phyloP scores from a whole-genome alignment of 2,797 vertebrate genomes.

The Falco rusticolus region DNA sequence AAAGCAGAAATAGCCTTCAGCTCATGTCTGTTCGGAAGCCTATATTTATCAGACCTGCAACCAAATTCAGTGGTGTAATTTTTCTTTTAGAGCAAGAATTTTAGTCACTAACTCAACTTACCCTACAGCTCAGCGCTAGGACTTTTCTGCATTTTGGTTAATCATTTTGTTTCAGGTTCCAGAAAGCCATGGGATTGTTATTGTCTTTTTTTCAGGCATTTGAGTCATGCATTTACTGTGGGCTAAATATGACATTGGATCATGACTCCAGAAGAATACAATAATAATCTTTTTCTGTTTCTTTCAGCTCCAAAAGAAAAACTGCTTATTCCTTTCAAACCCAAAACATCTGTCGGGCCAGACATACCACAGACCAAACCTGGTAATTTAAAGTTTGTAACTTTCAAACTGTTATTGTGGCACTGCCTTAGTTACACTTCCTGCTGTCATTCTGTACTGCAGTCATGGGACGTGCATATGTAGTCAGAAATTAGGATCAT shows the following conservation, averaged over 20 bases:
- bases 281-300: slow-evolving; percentile 55
- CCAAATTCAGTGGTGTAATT: background rate
- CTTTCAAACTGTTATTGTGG: slow-evolving; percentile 27
- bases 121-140: background rate
- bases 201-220: slow-evolving; percentile 58
- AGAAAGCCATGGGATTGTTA: slow-evolving; percentile 44
- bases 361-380: slow-evolving; percentile 72
- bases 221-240: slow-evolving; percentile 51
- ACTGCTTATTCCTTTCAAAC: slow-evolving; percentile 67
- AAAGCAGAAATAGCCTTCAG: background rate
- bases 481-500: background rate
- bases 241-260: slow-evolving; percentile 37
- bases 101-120: background rate
- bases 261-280: slow-evolving; percentile 9
- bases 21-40: background rate
- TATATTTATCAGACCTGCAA: background rate
- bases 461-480: background rate
- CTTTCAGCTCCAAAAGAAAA: slow-evolving; percentile 77
- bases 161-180: slow-evolving; percentile 47
- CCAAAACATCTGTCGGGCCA: slow-evolving; percentile 60
- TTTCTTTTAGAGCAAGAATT: background rate
- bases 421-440: background rate
- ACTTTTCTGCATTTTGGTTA: slow-evolving; percentile 12
- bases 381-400: slow-evolving; percentile 73
- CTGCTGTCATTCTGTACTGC: background rate